phyloP scores from a whole-genome alignment of 2,888 invertebrate species.

The Microplitis manilae region DNA sequence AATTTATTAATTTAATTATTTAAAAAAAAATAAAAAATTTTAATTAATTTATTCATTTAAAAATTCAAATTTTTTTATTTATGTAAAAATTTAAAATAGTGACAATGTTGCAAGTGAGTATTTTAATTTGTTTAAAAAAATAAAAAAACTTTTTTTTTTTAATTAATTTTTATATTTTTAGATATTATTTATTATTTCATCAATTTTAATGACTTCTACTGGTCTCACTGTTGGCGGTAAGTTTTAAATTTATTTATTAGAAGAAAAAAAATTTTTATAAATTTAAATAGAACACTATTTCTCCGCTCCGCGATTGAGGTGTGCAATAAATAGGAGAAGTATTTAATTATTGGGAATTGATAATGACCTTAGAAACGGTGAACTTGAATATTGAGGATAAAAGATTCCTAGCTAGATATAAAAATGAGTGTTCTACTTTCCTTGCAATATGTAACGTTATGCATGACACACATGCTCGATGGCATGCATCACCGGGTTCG shows the following conservation, averaged over 20 bases:
- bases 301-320: too few species aligned
- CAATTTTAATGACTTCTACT: conserved; percentile 51
- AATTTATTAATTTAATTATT: background rate
- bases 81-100: conserved; percentile 30
- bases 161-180: conserved; percentile 20
- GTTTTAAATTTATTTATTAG: conserved; percentile 28
- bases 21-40: conserved; percentile 23
- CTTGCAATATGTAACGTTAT: conserved; percentile 54
- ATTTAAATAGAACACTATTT: background rate
- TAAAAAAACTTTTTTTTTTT: background rate
- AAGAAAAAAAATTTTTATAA: conserved; percentile 28
- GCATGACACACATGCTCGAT: conserved; percentile 59
- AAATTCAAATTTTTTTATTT: conserved; percentile 39
- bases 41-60: conserved; percentile 8
- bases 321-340: conserved; percentile 34
- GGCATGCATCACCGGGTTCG: conserved; percentile 50
- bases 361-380: conserved; percentile 5
- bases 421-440: conserved; percentile 60
- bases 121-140: conserved; percentile 15
- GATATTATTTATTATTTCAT: conserved; percentile 49
- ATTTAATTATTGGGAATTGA: conserved; percentile 18
- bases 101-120: conserved; percentile 58
- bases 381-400: conserved; percentile 18
- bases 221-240: conserved; percentile 57
- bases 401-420: conserved; percentile 31